phyloP scores from a whole-genome alignment of 1,140 invertebrate species.

The Carcinoscorpius rotundicauda region DNA sequence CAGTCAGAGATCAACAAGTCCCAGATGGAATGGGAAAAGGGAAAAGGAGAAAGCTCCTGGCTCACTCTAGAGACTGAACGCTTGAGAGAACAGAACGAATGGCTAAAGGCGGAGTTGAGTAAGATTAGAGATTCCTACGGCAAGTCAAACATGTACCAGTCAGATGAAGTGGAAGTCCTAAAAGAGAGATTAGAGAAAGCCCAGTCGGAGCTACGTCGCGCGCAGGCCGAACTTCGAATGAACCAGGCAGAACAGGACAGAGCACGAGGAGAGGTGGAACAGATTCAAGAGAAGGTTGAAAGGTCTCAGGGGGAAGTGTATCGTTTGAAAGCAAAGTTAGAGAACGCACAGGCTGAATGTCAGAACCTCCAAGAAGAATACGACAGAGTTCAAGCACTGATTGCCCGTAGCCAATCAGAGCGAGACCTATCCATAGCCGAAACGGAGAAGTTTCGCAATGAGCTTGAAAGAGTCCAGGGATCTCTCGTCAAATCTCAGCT shows the following conservation, averaged over 20 bases:
- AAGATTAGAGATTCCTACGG: slow-evolving; percentile 3
- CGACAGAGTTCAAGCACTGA: slow-evolving; percentile 33
- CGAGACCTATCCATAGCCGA: slow-evolving; percentile 71
- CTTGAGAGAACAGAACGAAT: slow-evolving; percentile 28
- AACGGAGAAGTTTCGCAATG: slow-evolving; percentile 74
- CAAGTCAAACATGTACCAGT: slow-evolving; percentile 17
- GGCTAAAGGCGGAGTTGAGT: slow-evolving; percentile 17
- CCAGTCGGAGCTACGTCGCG: slow-evolving; percentile 65
- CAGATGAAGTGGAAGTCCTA: slow-evolving; percentile 22
- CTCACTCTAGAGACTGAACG: slow-evolving; percentile 81
- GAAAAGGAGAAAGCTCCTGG: slow-evolving; percentile 41
- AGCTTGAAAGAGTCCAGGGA: slow-evolving; percentile 74
- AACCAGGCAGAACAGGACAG: slow-evolving; percentile 73
- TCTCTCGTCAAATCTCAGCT: slow-evolving; percentile 78
- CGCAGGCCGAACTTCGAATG: slow-evolving; percentile 54
- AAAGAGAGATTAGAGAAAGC: slow-evolving; percentile 78
- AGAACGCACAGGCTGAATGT: slow-evolving; percentile 86
- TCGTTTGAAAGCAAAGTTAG: slow-evolving; percentile 76
- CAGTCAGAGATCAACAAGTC: slow-evolving; percentile 47
- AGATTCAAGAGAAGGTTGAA: slow-evolving; percentile 78
- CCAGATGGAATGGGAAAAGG: slow-evolving; percentile 25
- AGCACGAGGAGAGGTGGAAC: slow-evolving; percentile 61
- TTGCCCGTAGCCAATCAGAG: slow-evolving; percentile 66
- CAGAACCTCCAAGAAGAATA: slow-evolving; percentile 83
- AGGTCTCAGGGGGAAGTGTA: slow-evolving; percentile 91